Evolutionary conservation across 2,888 invertebrate genomes (phyloP), one percentile per base, ranked within the genome.

Genomic region (Lochmaea capreae): DNA sequence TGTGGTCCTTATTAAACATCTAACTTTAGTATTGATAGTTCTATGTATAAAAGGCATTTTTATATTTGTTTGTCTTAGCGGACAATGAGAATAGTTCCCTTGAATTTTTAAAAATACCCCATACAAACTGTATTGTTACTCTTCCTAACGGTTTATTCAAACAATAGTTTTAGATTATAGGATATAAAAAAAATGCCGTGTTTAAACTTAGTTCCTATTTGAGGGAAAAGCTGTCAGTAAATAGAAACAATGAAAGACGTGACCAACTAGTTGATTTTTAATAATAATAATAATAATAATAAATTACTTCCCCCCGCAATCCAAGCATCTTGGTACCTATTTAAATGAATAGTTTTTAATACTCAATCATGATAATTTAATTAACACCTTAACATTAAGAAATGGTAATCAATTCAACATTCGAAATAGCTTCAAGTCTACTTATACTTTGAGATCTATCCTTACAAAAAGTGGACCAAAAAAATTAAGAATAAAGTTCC

Each of bases 171-270:
- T 14, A 59, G 42, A 67, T 67, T 43, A 67, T 33, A 12, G 43
- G 43, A n/a, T 52, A 9, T 54, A 2, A 18, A 54, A n/a, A 54
- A 54, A 18, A 16, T 18, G 12, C 58, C 46, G 1, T 33, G 65
- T 65, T 22, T 59, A 4, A 58, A 67, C 43, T 58, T 10, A 26
- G 59, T 67, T 67, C 58, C 54, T 59, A 39, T 59, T 59, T 33
- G 33, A 33, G 33, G 33, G 33, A 33, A 59, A 58, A 67, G 46
- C 59, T 59, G 67, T 59, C 46, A 67, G 46, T 46, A 67, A 67
- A 67, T 43, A 26, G 10, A 62, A 69, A 69, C 69, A 69, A 69
- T 69, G 69, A 69, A 58, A 69, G 59, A 69, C 69, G 69, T 69
- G 69, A 69, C 69, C 62, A 26, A 46, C 61, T 33, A 67, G 26